Evolutionary conservation across 2,888 invertebrate genomes (phyloP), one percentile per base, ranked within the genome.

Genomic region (Lomographa bimaculata): DNA sequence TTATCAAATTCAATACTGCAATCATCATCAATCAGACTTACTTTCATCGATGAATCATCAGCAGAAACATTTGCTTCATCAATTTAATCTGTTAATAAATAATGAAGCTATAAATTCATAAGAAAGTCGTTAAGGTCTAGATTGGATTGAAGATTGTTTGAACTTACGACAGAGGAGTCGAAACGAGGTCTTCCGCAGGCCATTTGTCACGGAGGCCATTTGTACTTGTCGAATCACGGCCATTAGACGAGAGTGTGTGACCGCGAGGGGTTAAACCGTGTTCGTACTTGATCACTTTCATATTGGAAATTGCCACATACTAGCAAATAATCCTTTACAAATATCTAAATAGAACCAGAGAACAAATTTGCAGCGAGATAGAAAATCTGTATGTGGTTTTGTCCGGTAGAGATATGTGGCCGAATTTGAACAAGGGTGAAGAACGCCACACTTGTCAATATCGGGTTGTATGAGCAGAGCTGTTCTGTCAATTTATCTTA

Each of bases 221-320:
- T 90, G 89, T 90, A 89, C 89, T 87, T 89, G 90, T 89, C 89
- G 89, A 89, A 89, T 89, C 89, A 86, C 86, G 78, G 81, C 87
- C 89, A 89, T 89, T 89, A 89, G 85, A 85, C 70, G 77, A 71
- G 84, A 84, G 86, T 85, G 86, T 84, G 85, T 83, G 84, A 87
- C 87, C 87, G 82, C 80, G 76, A 71, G 79, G 81, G 83, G 79
- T 78, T 75, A 75, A 69, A 66, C 64, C 70, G 52, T 65, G 80
- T 79, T 61, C 79, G 62, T 62, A 85, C 68, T 73, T 54, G 48
- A 77, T 65, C 64, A 71, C 74, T 54, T 58, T 57, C 57, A 58
- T 47, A 49, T 54, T 60, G 43, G 51, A 50, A 60, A 51, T 35
- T 20, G 63, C 55, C 77, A 77, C 73, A 79, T 77, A 55, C 52